A percentile compares a stretch with the other conserved stretches of the same genome.
phyloP scores from a whole-genome alignment of 1,140 invertebrate genomes.

The Bombus breviceps region DNA sequence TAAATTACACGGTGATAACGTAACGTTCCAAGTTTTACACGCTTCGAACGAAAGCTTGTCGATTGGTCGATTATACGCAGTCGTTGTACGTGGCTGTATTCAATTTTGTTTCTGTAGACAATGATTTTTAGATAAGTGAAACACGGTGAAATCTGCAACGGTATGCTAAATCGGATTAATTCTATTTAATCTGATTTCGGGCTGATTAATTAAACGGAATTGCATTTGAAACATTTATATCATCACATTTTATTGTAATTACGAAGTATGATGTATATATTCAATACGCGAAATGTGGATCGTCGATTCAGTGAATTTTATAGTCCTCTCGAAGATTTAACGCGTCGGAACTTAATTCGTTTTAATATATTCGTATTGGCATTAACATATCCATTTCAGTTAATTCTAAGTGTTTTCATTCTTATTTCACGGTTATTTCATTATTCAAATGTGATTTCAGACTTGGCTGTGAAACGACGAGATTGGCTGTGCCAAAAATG shows the following conservation, averaged over 20 bases:
- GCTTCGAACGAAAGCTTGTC: neutral
- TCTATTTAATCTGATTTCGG: neutral
- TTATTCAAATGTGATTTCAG: neutral
- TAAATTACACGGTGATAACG: neutral
- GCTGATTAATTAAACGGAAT: neutral
- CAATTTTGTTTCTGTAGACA: neutral
- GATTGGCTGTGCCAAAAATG: conserved; percentile 8
- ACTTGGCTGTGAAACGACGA: too few species aligned
- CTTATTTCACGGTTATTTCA: neutral
- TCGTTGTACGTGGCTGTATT: neutral
- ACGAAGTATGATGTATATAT: neutral
- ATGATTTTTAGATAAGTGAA: neutral
- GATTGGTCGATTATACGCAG: neutral
- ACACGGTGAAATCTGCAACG: neutral
- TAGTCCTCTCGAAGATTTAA: neutral
- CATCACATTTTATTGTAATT: neutral
- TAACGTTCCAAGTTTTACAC: neutral
- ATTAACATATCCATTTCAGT: neutral
- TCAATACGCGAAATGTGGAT: neutral
- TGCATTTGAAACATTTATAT: neutral
- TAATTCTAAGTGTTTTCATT: neutral
- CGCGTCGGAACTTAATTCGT: neutral
- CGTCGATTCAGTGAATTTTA: neutral
- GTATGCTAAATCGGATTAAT: neutral
- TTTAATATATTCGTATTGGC: neutral